A percentile compares a stretch with the other conserved stretches of the same genome.
Evolutionary conservation across 2,797 vertebrate species (phyloP).

Genomic region (Myioborus melanocephalus): DNA sequence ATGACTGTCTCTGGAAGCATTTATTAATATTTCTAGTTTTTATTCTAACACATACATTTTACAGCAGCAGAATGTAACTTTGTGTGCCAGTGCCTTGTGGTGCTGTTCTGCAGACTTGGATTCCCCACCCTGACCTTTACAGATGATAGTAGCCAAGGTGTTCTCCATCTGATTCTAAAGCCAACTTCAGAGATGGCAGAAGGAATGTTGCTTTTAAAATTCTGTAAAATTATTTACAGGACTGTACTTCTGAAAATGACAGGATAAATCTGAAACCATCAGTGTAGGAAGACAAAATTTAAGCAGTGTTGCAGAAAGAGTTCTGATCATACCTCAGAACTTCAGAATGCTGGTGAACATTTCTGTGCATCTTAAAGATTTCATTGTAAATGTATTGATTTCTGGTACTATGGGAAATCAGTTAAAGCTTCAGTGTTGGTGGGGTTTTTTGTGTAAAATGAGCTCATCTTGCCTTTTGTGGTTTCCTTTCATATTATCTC

Average conservation of each 20-base stretch:
- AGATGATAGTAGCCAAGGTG: not conserved
- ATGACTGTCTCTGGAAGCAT: constrained; percentile 22
- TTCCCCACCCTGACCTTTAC: not conserved
- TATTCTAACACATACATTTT: not conserved
- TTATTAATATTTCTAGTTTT: constrained; percentile 12
- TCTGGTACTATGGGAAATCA: not conserved
- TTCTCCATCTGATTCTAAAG: not conserved
- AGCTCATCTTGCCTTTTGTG: not conserved
- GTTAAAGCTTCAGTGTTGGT: not conserved
- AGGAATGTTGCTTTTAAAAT: not conserved
- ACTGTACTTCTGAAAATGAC: not conserved
- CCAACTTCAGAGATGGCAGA: not conserved
- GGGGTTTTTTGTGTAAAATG: not conserved
- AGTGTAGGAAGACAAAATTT: not conserved
- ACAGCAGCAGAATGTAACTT: not conserved
- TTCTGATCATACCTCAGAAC: not conserved
- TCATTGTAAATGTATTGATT: not conserved
- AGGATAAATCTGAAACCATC: not conserved
- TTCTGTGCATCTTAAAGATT: not conserved
- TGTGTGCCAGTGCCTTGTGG: not conserved
- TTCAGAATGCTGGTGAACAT: not conserved
- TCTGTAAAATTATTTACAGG: not conserved
- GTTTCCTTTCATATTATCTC: not conserved
- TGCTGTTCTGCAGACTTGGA: not conserved
- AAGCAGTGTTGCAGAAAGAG: not conserved